phyloP scores from a whole-genome alignment of 1,140 invertebrate genomes.

The Mizuhopecten yessoensis region DNA sequence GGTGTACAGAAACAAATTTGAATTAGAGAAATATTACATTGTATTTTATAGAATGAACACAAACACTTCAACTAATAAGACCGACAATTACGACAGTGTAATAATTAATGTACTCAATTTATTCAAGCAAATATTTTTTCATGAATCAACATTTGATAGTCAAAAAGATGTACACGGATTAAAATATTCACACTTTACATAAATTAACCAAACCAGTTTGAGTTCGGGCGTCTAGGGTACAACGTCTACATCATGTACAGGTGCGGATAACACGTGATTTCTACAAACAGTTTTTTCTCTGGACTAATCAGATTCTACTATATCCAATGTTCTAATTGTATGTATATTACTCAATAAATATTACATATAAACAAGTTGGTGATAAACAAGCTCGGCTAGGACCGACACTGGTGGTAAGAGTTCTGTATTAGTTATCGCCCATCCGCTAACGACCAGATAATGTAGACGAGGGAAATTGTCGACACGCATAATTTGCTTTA shows the following conservation, averaged over 20 bases:
- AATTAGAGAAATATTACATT: neutral
- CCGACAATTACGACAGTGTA: too few relatives aligned
- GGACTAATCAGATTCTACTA: neutral
- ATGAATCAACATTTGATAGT: too few relatives aligned
- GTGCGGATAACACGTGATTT: neutral
- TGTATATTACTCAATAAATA: slow-evolving; percentile 58
- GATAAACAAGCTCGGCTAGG: slow-evolving; percentile 49
- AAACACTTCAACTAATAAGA: too few relatives aligned
- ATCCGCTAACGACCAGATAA: slow-evolving; percentile 53
- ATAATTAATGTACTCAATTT: too few relatives aligned
- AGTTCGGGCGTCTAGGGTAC: neutral
- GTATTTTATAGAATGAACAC: too few relatives aligned
- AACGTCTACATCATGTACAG: neutral
- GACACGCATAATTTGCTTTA: slow-evolving; percentile 61
- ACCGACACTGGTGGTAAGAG: slow-evolving; percentile 41
- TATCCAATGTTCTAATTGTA: slow-evolving; percentile 56
- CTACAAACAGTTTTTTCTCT: neutral
- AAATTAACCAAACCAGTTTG: neutral
- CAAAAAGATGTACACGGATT: too few relatives aligned
- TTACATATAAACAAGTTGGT: slow-evolving; percentile 53
- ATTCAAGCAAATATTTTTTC: too few relatives aligned
- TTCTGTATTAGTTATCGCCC: slow-evolving; percentile 54
- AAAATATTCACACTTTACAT: neutral
- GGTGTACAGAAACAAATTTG: neutral
- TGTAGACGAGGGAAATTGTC: slow-evolving; percentile 45